Evolutionary conservation across 2,888 invertebrate genomes (phyloP).

Genomic region (Caenorhabditis panamensis): DNA sequence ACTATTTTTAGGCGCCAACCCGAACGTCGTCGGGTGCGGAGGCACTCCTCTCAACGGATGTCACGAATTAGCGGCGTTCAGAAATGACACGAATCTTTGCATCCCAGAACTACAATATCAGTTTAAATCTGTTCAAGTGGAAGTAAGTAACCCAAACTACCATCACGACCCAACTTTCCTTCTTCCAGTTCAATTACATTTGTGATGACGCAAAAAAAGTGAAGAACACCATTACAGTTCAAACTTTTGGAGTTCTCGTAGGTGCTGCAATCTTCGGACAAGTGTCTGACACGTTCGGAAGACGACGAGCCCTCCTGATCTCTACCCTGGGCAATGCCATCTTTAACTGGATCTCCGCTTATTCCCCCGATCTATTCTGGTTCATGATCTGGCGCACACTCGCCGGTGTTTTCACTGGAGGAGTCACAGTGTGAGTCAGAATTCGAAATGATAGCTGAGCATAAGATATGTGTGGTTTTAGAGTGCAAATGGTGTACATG

Average conservation of each 20-base stretch:
- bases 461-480: slow-evolving; percentile 20
- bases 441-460: not conserved
- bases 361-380: slow-evolving; percentile 36
- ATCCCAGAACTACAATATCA: slow-evolving; percentile 42
- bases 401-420: slow-evolving; percentile 61
- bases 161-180: not conserved
- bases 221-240: slow-evolving; percentile 70
- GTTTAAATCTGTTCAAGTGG: slow-evolving; percentile 59
- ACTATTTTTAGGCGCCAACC: slow-evolving; percentile 43
- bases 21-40: slow-evolving; percentile 36
- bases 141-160: slow-evolving; percentile 10
- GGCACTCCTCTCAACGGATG: slow-evolving; percentile 30
- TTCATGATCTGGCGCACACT: slow-evolving; percentile 56
- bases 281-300: slow-evolving; percentile 71
- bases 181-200: slow-evolving; percentile 66
- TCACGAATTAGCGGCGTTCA: slow-evolving; percentile 28
- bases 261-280: slow-evolving; percentile 76
- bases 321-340: slow-evolving; percentile 50
- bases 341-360: slow-evolving; percentile 49
- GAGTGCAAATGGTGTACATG: slow-evolving; percentile 74
- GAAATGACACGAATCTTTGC: slow-evolving; percentile 23
- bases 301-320: slow-evolving; percentile 59
- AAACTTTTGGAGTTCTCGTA: slow-evolving; percentile 74
- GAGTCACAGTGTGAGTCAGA: slow-evolving; percentile 57
- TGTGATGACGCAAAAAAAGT: slow-evolving; percentile 67